Evolutionary conservation across 2,113 vertebrate genomes (phyloP).

Genomic region (Muntiacus reevesi): DNA sequence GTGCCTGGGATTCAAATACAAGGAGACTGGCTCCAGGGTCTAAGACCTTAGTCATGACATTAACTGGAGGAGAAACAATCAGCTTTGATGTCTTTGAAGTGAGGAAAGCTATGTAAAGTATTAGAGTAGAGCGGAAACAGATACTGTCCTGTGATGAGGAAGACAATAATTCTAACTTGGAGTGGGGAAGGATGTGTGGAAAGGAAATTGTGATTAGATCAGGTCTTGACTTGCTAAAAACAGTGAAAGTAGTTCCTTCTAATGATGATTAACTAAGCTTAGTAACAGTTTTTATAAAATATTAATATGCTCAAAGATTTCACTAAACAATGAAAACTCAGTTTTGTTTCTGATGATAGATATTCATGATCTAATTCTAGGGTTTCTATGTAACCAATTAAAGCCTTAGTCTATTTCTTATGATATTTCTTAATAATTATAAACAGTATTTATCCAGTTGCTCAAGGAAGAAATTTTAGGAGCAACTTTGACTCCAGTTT

Average conservation of each 20-base stretch:
- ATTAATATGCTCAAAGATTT: background rate
- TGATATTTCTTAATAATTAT: background rate
- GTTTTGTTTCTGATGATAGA: background rate
- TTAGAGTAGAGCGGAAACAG: background rate
- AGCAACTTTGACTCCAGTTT: background rate
- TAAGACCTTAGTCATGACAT: background rate
- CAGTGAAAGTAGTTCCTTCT: background rate
- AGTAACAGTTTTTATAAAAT: background rate
- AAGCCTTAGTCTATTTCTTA: background rate
- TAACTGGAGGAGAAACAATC: background rate
- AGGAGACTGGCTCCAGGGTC: background rate
- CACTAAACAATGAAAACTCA: background rate
- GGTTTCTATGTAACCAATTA: background rate
- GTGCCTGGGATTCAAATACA: background rate
- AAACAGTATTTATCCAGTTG: background rate
- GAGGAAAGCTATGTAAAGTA: background rate
- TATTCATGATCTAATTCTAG: background rate
- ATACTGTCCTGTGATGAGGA: background rate
- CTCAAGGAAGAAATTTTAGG: background rate
- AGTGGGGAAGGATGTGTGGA: rapidly evolving
- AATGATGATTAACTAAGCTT: background rate
- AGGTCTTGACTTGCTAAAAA: background rate
- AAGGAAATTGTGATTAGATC: background rate
- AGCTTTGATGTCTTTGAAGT: background rate
- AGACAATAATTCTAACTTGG: background rate